Evolutionary conservation across 2,797 vertebrate genomes (phyloP).

Genomic region (Labeo calbasu): DNA sequence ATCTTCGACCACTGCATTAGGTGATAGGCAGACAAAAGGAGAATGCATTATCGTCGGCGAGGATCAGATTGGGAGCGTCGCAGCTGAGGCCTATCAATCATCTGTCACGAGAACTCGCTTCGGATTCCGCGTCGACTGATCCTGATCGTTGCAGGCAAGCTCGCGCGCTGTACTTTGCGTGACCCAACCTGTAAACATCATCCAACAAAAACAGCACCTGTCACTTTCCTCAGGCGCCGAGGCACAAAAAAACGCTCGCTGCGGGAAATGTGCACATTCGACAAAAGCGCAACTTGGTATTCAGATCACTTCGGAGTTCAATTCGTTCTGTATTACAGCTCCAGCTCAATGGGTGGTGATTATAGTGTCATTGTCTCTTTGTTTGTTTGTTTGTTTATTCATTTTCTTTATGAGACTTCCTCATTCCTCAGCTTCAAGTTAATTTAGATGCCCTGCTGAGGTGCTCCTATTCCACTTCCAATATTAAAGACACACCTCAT

Average conservation of each 20-base stretch:
- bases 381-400: conserved; percentile 46
- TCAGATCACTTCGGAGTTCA: conserved; percentile 41
- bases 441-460: conserved; percentile 49
- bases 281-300: conserved; percentile 40
- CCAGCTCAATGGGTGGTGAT: conserved; percentile 31
- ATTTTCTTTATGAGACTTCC: conserved; percentile 34
- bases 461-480: conserved; percentile 30
- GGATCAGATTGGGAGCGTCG: conserved; percentile 49
- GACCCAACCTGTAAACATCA: conserved; percentile 47
- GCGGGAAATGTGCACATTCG: conserved; percentile 15
- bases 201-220: conserved; percentile 41
- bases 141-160: conserved; percentile 35
- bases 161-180: conserved; percentile 41
- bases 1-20: conserved; percentile 52
- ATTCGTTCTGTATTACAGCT: conserved; percentile 34
- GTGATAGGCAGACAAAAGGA: conserved; percentile 58
- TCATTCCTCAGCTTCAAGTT: conserved; percentile 36
- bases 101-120: conserved; percentile 32
- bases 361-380: conserved; percentile 32
- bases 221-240: conserved; percentile 31
- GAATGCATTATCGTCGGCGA: conserved; percentile 54
- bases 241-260: conserved; percentile 10
- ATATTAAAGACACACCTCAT: conserved; percentile 51
- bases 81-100: conserved; percentile 59
- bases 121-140: conserved; percentile 34